Base-by-base conservation (phyloP, 1,140 invertebrate species). In the Drosophila pandora region DNA sequence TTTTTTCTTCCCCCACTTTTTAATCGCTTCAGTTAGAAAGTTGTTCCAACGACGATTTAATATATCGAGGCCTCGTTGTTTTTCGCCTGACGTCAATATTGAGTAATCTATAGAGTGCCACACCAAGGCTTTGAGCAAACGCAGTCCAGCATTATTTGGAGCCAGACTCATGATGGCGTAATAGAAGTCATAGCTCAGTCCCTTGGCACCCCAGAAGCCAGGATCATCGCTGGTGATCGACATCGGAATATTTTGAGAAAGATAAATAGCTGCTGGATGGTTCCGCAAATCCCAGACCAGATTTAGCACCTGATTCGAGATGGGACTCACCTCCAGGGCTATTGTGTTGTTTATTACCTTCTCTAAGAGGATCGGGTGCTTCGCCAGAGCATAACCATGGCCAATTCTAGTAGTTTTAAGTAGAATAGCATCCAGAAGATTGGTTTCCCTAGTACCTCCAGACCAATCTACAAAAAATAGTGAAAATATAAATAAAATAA, bases 281-380 rank as follows among this genome's bases (percentile, higher is more conserved):
- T 97, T 97, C 17, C 96, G 92, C 0, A 96, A 76, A 84, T 98
- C 96, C 32, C 93, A 92, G 0, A 97, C 94, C 7, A 97, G 90
- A 59, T 93, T 94, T 12, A 98, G 89, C 1, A 96, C 94, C 93
- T 96, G 93, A 88, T 95, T 96, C 1, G 95, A 96, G 32, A 98
- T 94, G 0, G 97, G 96, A 91, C 95, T 96, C 0, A 97, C 91
- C 93, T 98, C 97, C 2, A 97, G 85, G 2, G 95, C 95, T 56
- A 97, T 96, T 7, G 94, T 89, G 39, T 93, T 93, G 8, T 94
- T 90, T 62, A 93, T 94, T 0, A 94, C 94, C 3, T 94, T 91
- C 21, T 95, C 87, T 79, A 95, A 82, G 0, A 97, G 81, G 4
- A 93, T 71, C 0, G 97, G 96, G 92, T 98, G 97, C 81, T 97